Base-by-base conservation (phyloP, 2,888 invertebrate species). In the Nowickia ferox region DNA sequence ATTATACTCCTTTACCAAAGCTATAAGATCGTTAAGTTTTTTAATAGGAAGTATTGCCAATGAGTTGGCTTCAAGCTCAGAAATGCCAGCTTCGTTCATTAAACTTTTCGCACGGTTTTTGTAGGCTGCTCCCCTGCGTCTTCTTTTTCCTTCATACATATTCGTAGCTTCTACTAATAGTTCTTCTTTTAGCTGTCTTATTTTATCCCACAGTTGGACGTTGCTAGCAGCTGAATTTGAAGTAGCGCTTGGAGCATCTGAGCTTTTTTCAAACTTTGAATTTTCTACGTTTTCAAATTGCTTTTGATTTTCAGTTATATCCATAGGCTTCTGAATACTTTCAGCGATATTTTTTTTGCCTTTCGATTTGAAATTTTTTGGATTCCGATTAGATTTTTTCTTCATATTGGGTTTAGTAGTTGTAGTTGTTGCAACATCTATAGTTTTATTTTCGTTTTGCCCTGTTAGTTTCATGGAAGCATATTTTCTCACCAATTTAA, bases 1-100 rank as follows among this genome's bases (percentile, higher is more conserved):
- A 40, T 77, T 59, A n/a, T 40, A 77, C 5, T 66, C 57, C 9
- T 48, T 68, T 48, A 68, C 68, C 6, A 77, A 10, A 9, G n/a
- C 9, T 22, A 68, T 22, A 22, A 77, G 46, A 40, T 13, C 11
- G 48, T n/a, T 9, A 57, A 77, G 66, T 22, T 66, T 57, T 48
- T 57, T 57, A 8, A 42, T 0, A 15, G 44, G 57, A 51, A 48
- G 77, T 38, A 40, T n/a, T 2, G 77, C 77, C n/a, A 77, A 48
- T 1, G 68, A 40, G n/a, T 57, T 68, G 38, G 77, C 77, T 68
- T 77, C 77, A 77, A 68, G 19, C 15, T 48, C 46, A 9, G 57
- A 22, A 22, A 68, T 40, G 1, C 68, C 57, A 40, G 13, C 44
- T 17, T 66, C 48, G 11, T 46, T 40, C 40, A 77, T 48, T 77